Base-by-base conservation (phyloP, 2,888 invertebrate genomes). In the Platerodrilus igneus region DNA sequence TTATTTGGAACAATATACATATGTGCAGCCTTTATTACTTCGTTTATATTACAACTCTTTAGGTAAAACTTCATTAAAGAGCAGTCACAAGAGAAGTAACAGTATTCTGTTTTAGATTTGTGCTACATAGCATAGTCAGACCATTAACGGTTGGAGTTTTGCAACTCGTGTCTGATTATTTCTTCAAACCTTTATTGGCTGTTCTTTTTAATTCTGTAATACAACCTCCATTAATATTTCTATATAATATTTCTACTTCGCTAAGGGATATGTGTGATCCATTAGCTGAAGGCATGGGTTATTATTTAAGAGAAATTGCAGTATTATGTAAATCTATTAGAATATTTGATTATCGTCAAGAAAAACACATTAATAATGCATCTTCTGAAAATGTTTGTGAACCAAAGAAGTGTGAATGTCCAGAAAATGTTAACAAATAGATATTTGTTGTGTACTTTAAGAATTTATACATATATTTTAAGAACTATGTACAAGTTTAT, bases 171-270 rank as follows among this genome's bases (percentile, higher is more conserved):
- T 77, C 83, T 0, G 86, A 86, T 67, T 79, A 80, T 54, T 73
- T 77, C 53, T 62, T 79, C 43, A 83, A 81, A 63, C 86, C 86
- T 6, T 60, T 77, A 29, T 58, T 82, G 38, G 75, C 79, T 4
- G 75, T 78, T 22, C 34, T 75, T 15, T 81, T 78, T 56, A 81
- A 80, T 67, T 81, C 79, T 3, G 55, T 79, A 26, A 61, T 83
- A 46, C 85, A 82, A 57, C 86, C 86, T 9, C 64, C 76, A 19
- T 62, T 86, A 48, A 82, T 83, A 56, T 74, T 81, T 52, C 51
- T 75, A 6, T 78, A 75, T 50, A 81, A 81, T 57, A 64, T 77
- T 19, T 67, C 74, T 14, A 75, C 77, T 2, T 82, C 80, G 2
- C 22, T 78, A 16, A 71, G 79, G 14, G 79, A 78, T 59, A 72